Conservation (phyloP, 2,797 vertebrate genomes). For the Okamejei kenojei region DNA sequence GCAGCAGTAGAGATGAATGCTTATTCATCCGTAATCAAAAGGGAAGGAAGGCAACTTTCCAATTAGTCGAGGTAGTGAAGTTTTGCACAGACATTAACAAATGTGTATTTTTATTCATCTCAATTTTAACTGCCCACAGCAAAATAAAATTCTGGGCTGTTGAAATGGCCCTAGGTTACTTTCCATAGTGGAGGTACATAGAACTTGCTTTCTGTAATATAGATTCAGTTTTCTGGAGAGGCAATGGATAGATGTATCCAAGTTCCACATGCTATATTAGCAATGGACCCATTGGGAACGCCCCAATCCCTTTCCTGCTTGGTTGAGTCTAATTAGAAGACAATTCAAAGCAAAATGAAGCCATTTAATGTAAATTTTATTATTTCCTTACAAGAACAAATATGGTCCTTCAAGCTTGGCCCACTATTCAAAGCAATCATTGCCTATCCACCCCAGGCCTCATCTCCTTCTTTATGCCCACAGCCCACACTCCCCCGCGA, state of each 20-base stretch:
- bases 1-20: background rate
- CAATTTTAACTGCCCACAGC: background rate
- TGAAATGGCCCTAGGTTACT: background rate
- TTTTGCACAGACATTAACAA: background rate
- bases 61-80: background rate
- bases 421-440: no score
- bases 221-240: background rate
- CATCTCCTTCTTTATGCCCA: no score
- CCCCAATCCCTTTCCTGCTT: background rate
- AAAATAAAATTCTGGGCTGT: background rate
- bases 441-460: no score
- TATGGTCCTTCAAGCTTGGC: no score
- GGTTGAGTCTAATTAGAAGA: background rate
- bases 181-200: background rate
- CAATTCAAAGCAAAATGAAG: background rate
- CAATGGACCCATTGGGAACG: background rate
- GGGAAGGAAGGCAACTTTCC: background rate
- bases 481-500: no score
- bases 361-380: background rate
- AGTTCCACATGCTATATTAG: background rate
- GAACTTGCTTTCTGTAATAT: background rate
- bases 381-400: background rate
- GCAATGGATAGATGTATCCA: background rate
- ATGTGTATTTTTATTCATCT: background rate
- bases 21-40: background rate